Evolutionary conservation across 2,888 invertebrate species (phyloP), one percentile per base, ranked within the genome.

Genomic region (Cerastoderma edule): DNA sequence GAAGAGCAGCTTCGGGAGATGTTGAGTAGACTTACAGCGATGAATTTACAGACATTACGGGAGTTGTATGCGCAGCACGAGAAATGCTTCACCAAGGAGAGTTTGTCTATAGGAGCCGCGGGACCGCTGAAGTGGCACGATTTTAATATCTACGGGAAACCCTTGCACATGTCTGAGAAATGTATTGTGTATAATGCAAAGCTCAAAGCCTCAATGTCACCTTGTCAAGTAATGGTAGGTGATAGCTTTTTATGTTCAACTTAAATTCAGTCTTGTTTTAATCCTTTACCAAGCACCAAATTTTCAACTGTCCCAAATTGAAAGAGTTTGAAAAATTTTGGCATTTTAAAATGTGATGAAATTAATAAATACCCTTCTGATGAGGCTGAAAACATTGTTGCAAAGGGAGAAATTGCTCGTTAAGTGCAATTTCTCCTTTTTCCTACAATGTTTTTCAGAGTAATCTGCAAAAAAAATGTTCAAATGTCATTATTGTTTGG

Each of bases 161-260:
- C 90, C 0, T 72, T 89, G 27, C 89, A 89, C 74, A 85, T 87
- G 19, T 90, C 90, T 0, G 89, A 89, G 64, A 78, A 85, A 27
- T 89, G 89, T 73, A 83, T 90, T 19, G 88, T 89, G 6, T 90
- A 90, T 72, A 88, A 88, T 76, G 88, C 89, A 8, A 89, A 89
- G 66, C 71, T 88, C 64, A 83, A 83, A 54, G 76, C 78, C 3
- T 84, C 85, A 27, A 78, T 80, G 76, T 78, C 84, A 22, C 80
- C 88, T 6, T 90, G 89, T 64, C 89, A 89, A 74, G 72, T 89
- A 5, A 86, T 89, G 87, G 89, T 89, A 80, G 72, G 87, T 74
- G 1, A n/a, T n/a, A n/a, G n/a, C n/a, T n/a, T n/a, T n/a, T n/a
- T n/a, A n/a, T n/a, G n/a, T n/a, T n/a, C n/a, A n/a, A n/a, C n/a